Evolutionary conservation across 1,140 invertebrate species (phyloP), one percentile per base, ranked within the genome.

Genomic region (Pseudomyrmex dendroicus): DNA sequence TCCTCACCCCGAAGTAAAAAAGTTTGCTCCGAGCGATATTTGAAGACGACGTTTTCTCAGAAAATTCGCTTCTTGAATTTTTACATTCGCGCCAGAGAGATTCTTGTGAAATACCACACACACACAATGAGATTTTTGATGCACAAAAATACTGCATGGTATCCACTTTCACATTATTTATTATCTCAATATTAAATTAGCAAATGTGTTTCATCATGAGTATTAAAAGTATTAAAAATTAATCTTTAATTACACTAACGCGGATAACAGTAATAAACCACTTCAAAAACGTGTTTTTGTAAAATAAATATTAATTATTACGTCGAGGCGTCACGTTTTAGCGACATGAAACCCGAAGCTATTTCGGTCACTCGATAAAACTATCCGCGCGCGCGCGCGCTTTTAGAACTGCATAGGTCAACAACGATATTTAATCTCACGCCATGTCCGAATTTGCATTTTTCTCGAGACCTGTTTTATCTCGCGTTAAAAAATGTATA

Each of bases 361-460:
- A 76, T 76, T 76, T 66, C 10, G 0, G n/a, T 76, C 63, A 22
- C 25, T 44, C 20, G 62, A 64, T 52, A 64, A 76, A 76, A 35
- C 35, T 35, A 35, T 35, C 35, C 35, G 35, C 0, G 4, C 20
- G 15, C 25, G 10, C 44, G 48, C 25, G 70, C 54, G 56, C 44
- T 20, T 52, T 76, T 17, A 62, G 7, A 35, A 15, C 73, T 63
- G 46, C 46, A 35, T 17, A 76, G 12, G 22, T 76, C 46, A 52
- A 76, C 20, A 52, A 64, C 46, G 22, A 66, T 77, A 77, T 67
- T 77, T 77, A 77, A 44, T 67, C 50, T 52, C 73, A 54, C 62
- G 73, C 48, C n/a, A 67, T 17, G 10, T 61, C 20, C 73, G 62
- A 77, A 20, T 66, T 77, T 66, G 20, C 62, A 77, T 77, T 77